Evolutionary conservation across 2,113 vertebrate genomes (phyloP).

Genomic region (Parus major): DNA sequence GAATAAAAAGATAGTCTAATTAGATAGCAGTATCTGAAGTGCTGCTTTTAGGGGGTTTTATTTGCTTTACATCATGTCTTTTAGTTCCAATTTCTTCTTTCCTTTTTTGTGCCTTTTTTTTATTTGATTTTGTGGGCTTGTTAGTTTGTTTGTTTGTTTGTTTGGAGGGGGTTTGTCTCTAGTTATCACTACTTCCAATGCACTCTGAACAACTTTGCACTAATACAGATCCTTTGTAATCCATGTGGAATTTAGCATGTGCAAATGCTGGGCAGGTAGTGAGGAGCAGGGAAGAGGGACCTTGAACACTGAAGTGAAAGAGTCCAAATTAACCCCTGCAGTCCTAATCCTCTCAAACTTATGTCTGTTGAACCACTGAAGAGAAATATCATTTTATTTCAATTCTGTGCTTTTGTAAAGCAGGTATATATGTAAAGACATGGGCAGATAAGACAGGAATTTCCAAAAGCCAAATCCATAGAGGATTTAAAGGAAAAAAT

Average conservation of each 20-base stretch:
- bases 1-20: conserved; percentile 21
- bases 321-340: not conserved
- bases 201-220: not conserved
- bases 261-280: not conserved
- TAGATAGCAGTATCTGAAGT: not conserved
- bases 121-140: not conserved
- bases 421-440: not conserved
- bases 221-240: not conserved
- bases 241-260: not conserved
- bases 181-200: not conserved
- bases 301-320: not conserved
- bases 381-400: not conserved
- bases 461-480: not conserved
- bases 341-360: not conserved
- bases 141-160: not conserved
- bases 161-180: not conserved
- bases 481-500: not conserved
- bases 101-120: not conserved
- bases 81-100: not conserved
- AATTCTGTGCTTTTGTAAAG: not conserved
- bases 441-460: not conserved
- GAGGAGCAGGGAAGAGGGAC: not conserved
- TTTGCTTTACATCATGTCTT: not conserved
- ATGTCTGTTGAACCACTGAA: not conserved
- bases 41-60: not conserved